Evolutionary conservation across 1,140 invertebrate genomes (phyloP).

Genomic region (Drosophila ironensis): DNA sequence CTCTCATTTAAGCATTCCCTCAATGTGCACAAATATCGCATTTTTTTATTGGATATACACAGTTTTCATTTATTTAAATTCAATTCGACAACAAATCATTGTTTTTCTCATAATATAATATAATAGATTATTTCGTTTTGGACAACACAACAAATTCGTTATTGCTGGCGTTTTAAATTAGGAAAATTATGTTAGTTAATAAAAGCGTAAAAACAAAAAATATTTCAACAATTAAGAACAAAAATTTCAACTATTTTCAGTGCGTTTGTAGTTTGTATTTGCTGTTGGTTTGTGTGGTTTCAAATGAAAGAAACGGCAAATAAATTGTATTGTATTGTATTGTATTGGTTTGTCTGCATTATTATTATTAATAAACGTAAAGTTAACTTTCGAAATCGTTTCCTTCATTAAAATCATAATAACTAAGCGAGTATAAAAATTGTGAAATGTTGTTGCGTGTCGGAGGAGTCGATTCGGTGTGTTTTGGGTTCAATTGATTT

Average conservation of each 20-base stretch:
- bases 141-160: slow-evolving; percentile 19
- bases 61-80: slow-evolving; percentile 13
- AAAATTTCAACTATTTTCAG: slow-evolving; percentile 64
- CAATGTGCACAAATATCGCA: slow-evolving; percentile 19
- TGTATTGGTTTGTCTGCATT: slow-evolving; percentile 22
- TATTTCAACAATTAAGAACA: slow-evolving; percentile 61
- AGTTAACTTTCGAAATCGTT: too few relatives aligned
- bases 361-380: slow-evolving; percentile 14
- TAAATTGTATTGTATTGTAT: too few relatives aligned
- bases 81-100: slow-evolving; percentile 56
- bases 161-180: slow-evolving; percentile 8
- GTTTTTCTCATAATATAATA: slow-evolving; percentile 21
- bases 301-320: slow-evolving; percentile 52
- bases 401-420: slow-evolving; percentile 48
- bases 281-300: slow-evolving; percentile 24
- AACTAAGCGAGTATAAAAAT: slow-evolving; percentile 73
- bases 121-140: slow-evolving; percentile 19
- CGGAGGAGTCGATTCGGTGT: slow-evolving; percentile 17
- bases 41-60: slow-evolving; percentile 21
- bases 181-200: slow-evolving; percentile 47
- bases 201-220: slow-evolving; percentile 47
- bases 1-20: slow-evolving; percentile 28
- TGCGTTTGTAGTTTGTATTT: slow-evolving; percentile 39
- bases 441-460: slow-evolving; percentile 47
- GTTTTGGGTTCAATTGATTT: slow-evolving; percentile 30